phyloP scores from a whole-genome alignment of 2,888 invertebrate genomes.

The Hypselothyrea guttata region DNA sequence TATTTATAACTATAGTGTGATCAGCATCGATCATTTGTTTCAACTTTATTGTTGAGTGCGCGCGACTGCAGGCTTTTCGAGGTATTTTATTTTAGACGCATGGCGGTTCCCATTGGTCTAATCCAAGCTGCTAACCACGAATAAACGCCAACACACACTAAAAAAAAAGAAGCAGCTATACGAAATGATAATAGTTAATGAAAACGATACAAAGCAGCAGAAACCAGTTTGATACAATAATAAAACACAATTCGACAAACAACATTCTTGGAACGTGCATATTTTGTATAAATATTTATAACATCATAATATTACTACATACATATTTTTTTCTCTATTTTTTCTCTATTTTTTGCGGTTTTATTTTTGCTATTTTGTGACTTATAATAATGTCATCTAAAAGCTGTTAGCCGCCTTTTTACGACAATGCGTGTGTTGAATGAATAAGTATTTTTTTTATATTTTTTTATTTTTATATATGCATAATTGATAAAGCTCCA shows the following conservation, averaged over 20 bases:
- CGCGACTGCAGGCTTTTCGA: no score
- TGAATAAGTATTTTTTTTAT: slow-evolving; percentile 12
- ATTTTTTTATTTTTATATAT: slow-evolving; percentile 2
- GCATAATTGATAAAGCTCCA: background rate
- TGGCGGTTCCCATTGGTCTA: slow-evolving; percentile 13
- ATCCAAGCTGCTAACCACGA: slow-evolving; percentile 9
- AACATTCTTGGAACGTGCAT: slow-evolving; percentile 64
- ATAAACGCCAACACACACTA: slow-evolving; percentile 9
- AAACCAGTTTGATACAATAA: slow-evolving; percentile 63
- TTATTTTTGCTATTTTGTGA: background rate
- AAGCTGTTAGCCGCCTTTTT: slow-evolving; percentile 11
- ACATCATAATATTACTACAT: slow-evolving; percentile 9
- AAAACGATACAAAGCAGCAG: slow-evolving; percentile 36
- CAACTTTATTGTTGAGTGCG: no score
- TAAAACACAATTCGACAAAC: slow-evolving; percentile 61
- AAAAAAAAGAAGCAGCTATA: background rate
- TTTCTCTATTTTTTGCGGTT: slow-evolving; percentile 1
- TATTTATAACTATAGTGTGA: no score
- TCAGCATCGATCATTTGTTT: no score
- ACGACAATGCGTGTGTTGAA: slow-evolving; percentile 9
- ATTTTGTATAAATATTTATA: slow-evolving; percentile 59
- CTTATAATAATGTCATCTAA: slow-evolving; percentile 23
- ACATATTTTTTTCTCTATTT: background rate
- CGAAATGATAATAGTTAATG: slow-evolving; percentile 40
- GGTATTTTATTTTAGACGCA: background rate